Percentiles rank a stretch among this genome's conserved stretches.
These are phyloP conservation scores for Parus major DNA, from an alignment of 2,113 vertebrate species.

Conservation along the genomic window DNA sequence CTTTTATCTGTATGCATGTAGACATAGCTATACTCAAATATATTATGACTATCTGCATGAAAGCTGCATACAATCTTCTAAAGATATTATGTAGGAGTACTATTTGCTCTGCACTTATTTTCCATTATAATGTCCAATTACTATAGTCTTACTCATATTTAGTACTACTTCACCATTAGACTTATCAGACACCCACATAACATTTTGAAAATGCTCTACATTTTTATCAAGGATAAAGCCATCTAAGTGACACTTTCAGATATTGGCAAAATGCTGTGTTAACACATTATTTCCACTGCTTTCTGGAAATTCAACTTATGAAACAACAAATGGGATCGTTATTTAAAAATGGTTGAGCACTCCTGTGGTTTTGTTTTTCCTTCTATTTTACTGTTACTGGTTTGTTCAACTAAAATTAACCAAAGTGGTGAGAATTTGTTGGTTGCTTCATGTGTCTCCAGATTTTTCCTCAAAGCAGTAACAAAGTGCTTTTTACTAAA, in stretches of 20 bases:
- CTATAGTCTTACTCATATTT: background rate
- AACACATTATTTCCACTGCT: background rate
- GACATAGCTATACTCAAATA: background rate
- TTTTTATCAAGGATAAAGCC: background rate
- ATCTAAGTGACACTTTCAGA: background rate
- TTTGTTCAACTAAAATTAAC: conserved; percentile 20
- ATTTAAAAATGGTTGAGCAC: background rate
- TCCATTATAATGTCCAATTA: background rate
- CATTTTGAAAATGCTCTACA: background rate
- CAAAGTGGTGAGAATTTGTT: background rate
- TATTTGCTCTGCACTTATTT: background rate
- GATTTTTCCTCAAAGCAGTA: conserved; percentile 21
- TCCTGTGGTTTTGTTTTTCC: background rate
- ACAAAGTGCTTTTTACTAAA: conserved; percentile 22
- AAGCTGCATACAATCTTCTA: background rate
- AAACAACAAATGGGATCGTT: background rate
- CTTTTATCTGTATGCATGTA: background rate
- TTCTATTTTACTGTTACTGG: background rate
- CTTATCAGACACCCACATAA: conserved; percentile 7
- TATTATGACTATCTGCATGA: background rate
- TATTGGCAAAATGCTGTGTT: background rate
- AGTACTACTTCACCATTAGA: background rate
- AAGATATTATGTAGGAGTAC: background rate
- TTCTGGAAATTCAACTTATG: background rate
- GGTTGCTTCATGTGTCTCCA: background rate